Conservation (phyloP, 2,113 vertebrate species). For the Triplophysa tibetana region DNA sequence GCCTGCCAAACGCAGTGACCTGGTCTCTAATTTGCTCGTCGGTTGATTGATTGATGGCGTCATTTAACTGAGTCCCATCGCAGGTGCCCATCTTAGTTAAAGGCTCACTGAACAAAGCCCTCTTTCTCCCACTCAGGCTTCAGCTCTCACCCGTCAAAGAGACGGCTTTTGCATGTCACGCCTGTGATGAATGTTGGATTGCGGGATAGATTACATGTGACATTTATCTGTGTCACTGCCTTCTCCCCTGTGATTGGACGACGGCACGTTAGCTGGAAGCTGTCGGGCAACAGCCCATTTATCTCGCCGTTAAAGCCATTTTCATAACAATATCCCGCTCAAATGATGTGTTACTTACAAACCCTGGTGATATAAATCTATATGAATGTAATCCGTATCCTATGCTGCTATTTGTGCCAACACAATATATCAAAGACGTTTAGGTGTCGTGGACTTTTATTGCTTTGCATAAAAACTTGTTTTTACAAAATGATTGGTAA, state of each 20-base stretch:
- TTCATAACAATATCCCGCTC: slow-evolving; percentile 34
- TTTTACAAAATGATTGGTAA: background rate
- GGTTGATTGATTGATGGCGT: slow-evolving; percentile 43
- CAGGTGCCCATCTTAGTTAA: slow-evolving; percentile 38
- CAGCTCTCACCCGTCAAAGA: slow-evolving; percentile 55
- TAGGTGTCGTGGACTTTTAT: background rate
- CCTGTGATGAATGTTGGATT: slow-evolving; percentile 69
- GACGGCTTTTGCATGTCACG: slow-evolving; percentile 60
- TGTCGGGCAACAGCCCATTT: slow-evolving; percentile 34
- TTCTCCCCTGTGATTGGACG: slow-evolving; percentile 19
- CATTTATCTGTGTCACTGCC: slow-evolving; percentile 51
- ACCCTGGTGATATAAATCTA: slow-evolving; percentile 37
- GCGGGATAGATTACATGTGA: slow-evolving; percentile 55
- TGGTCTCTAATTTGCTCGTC: slow-evolving; percentile 1
- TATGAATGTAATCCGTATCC: slow-evolving; percentile 29
- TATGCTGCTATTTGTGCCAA: slow-evolving; percentile 15
- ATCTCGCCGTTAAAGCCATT: slow-evolving; percentile 28
- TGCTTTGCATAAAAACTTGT: slow-evolving; percentile 15
- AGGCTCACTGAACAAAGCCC: slow-evolving; percentile 55
- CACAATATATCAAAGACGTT: slow-evolving; percentile 11
- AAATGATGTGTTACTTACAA: slow-evolving; percentile 35
- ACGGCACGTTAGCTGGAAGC: background rate
- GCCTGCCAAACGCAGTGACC: slow-evolving; percentile 12
- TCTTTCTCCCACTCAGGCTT: slow-evolving; percentile 34
- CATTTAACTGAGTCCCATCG: slow-evolving; percentile 23